A percentile compares a stretch with the other conserved stretches of the same genome.
phyloP scores from a whole-genome alignment of 2,888 invertebrate species.

The Stenotaenia linearis region DNA sequence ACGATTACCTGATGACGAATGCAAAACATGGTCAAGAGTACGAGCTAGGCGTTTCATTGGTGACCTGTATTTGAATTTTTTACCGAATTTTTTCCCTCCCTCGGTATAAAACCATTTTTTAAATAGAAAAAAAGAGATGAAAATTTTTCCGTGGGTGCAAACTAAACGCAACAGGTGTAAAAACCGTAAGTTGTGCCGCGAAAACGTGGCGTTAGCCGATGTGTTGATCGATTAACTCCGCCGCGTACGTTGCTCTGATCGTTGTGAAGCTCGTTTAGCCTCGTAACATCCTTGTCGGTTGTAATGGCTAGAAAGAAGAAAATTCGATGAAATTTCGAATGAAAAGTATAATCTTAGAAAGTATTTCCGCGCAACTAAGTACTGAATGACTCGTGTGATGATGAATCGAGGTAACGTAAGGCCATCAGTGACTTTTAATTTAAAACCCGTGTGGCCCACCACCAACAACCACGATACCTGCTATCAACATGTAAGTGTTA shows the following conservation, averaged over 20 bases:
- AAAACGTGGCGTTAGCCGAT: not conserved
- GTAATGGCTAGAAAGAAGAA: not conserved
- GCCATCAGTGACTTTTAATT: conserved; percentile 27
- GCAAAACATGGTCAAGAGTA: not conserved
- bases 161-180: not conserved
- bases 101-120: not conserved
- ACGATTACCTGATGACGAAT: not conserved
- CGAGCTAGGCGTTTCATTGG: not conserved
- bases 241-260: not conserved
- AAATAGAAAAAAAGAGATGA: not conserved
- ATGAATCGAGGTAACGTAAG: conserved; percentile 1
- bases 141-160: not conserved
- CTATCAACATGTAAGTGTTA: conserved; percentile 9
- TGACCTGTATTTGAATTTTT: not conserved
- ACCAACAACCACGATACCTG: conserved; percentile 1
- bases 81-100: not conserved
- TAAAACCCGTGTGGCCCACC: conserved; percentile 24
- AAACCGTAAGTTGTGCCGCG: not conserved
- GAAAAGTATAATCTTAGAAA: not conserved
- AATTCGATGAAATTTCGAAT: not conserved
- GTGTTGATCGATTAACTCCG: not conserved
- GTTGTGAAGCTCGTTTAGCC: conserved; percentile 19
- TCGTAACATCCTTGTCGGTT: not conserved
- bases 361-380: not conserved
- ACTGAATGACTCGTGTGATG: not conserved